These are phyloP conservation scores for Cyclura pinguis DNA, from an alignment of 2,797 vertebrate species.

Conservation along the genomic window DNA sequence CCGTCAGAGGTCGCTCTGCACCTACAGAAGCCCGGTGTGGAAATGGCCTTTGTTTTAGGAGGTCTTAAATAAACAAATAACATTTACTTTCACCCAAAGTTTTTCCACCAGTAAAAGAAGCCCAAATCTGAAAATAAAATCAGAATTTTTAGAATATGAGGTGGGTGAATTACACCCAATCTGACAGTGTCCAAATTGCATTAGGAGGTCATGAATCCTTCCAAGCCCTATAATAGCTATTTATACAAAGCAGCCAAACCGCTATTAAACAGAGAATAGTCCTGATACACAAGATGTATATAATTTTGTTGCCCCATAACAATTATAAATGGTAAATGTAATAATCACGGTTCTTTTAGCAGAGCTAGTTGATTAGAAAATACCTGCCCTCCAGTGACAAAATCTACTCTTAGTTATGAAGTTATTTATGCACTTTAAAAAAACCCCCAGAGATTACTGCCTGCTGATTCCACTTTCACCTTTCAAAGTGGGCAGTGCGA, in stretches of 20 bases:
- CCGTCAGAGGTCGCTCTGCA: too few relatives aligned
- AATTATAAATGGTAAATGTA: not conserved
- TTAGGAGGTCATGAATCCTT: not conserved
- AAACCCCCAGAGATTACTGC: constrained; percentile 54
- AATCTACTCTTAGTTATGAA: constrained; percentile 54
- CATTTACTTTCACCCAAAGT: not conserved
- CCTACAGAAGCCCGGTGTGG: too few relatives aligned
- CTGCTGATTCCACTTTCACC: constrained; percentile 56
- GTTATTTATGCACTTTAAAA: constrained; percentile 64
- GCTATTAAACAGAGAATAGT: not conserved
- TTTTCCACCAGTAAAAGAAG: not conserved
- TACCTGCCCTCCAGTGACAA: not conserved
- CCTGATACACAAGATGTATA: not conserved
- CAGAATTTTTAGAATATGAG: not conserved
- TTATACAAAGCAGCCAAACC: not conserved
- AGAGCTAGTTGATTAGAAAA: not conserved
- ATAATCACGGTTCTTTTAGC: not conserved
- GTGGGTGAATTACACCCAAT: not conserved
- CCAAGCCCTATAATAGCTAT: not conserved
- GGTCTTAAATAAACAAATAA: not conserved
- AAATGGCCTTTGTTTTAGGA: too few relatives aligned
- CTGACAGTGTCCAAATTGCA: not conserved
- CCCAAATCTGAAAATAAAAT: not conserved
- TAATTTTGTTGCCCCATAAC: not conserved
- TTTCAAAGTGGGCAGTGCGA: constrained; percentile 8